Evolutionary conservation across 2,888 invertebrate genomes (phyloP).

Genomic region (Oxycera nigricornis): DNA sequence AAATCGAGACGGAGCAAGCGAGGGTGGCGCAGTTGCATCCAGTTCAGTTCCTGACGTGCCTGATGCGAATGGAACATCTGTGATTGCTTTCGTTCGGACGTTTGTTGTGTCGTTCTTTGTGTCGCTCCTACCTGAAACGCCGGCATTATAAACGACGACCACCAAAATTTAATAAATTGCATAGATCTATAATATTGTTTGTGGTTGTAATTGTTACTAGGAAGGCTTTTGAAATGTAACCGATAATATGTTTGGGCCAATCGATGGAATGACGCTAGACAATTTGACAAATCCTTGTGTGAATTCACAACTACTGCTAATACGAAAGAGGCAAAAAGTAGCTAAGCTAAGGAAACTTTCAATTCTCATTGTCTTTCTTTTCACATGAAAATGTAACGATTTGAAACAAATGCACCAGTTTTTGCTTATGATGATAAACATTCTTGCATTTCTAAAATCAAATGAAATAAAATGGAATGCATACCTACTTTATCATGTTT

Average conservation of each 20-base stretch:
- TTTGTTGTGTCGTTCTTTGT: conserved; percentile 93
- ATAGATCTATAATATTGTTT: not conserved
- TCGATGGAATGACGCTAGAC: too few species aligned
- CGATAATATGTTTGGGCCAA: too few species aligned
- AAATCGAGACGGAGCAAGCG: conserved; percentile 22
- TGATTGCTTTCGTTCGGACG: conserved; percentile 83
- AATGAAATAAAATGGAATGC: too few species aligned
- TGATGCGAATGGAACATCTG: conserved; percentile 65
- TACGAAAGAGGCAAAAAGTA: not conserved
- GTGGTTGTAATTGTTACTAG: conserved; percentile 1
- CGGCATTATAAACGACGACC: conserved; percentile 59
- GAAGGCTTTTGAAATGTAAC: too few species aligned
- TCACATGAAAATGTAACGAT: too few species aligned
- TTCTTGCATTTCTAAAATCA: too few species aligned
- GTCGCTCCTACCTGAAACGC: conserved; percentile 91
- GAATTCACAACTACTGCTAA: not conserved
- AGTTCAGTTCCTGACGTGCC: conserved; percentile 46
- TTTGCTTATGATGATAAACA: too few species aligned
- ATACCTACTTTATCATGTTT: too few species aligned
- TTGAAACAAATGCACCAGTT: too few species aligned
- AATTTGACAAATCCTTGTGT: not conserved
- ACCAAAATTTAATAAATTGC: not conserved
- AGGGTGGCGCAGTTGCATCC: not conserved
- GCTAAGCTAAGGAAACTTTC: too few species aligned
- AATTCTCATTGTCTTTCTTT: too few species aligned